Conservation (phyloP, 2,888 invertebrate genomes). For the Unio pictorum region DNA sequence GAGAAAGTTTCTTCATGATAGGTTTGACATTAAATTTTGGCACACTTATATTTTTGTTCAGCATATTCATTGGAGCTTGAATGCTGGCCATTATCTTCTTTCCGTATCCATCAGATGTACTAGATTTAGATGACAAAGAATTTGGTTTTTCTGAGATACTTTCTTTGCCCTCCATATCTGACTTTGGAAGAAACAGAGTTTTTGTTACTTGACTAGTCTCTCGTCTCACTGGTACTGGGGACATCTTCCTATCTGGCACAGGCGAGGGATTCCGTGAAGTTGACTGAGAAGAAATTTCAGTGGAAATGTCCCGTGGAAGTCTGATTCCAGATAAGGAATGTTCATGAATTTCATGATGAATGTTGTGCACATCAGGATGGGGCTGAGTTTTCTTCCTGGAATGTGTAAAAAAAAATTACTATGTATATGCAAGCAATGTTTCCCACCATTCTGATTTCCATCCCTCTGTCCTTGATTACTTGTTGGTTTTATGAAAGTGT, state of each 20-base stretch:
- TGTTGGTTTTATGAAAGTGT: too few relatives aligned
- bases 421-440: not conserved
- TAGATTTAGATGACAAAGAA: constrained; percentile 1
- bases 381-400: constrained; percentile 59
- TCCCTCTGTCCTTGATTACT: too few relatives aligned
- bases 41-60: constrained; percentile 19
- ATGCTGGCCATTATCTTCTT: too few relatives aligned
- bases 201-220: too few relatives aligned
- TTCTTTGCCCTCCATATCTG: too few relatives aligned
- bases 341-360: constrained; percentile 63
- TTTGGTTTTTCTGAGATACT: constrained; percentile 1
- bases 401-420: not conserved
- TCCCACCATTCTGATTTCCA: too few relatives aligned
- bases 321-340: constrained; percentile 56
- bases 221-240: constrained; percentile 5
- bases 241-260: constrained; percentile 16
- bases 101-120: too few relatives aligned
- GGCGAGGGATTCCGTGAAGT: constrained; percentile 27
- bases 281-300: constrained; percentile 39
- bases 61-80: constrained; percentile 13
- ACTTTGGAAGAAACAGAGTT: too few relatives aligned
- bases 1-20: not conserved
- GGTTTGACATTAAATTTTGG: constrained; percentile 22
- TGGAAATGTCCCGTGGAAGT: constrained; percentile 60
- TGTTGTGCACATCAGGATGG: constrained; percentile 61